phyloP scores from a whole-genome alignment of 53 echinoderm and acorn worm genomes.

The Actinopyga echinites region DNA sequence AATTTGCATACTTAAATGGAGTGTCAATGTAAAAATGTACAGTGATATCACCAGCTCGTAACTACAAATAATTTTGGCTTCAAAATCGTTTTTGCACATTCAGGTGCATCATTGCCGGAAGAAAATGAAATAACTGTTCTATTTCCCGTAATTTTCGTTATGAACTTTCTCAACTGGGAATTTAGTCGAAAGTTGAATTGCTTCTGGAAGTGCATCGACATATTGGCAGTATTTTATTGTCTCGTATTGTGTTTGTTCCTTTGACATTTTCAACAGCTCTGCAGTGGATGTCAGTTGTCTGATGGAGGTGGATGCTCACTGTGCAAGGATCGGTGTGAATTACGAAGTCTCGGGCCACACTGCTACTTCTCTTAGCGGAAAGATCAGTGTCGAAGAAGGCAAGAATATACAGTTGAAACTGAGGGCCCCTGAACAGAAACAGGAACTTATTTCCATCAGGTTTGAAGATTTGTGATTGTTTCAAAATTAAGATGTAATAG shows the following conservation, averaged over 20 bases:
- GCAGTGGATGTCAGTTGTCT: constrained; percentile 65
- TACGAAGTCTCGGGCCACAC: constrained; percentile 55
- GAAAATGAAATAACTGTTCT: too few species aligned
- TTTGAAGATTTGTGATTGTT: constrained; percentile 15
- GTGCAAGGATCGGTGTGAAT: constrained; percentile 62
- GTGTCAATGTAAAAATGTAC: too few species aligned
- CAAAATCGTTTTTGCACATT: too few species aligned
- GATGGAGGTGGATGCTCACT: constrained; percentile 59
- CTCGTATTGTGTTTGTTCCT: background rate
- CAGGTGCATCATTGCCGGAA: too few species aligned
- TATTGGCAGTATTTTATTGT: background rate
- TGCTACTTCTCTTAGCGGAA: constrained; percentile 61
- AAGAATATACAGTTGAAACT: constrained; percentile 49
- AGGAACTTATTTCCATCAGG: constrained; percentile 73
- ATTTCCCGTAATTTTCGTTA: too few species aligned
- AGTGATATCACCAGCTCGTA: too few species aligned
- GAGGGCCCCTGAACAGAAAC: constrained; percentile 65
- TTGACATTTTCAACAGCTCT: constrained; percentile 17
- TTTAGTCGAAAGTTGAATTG: too few species aligned
- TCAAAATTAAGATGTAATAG: background rate
- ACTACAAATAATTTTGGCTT: too few species aligned
- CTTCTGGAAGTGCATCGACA: too few species aligned
- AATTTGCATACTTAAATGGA: too few species aligned
- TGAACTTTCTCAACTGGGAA: too few species aligned
- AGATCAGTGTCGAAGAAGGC: constrained; percentile 55